phyloP scores from a whole-genome alignment of 2,888 invertebrate genomes.

The Loripinus fragilis region DNA sequence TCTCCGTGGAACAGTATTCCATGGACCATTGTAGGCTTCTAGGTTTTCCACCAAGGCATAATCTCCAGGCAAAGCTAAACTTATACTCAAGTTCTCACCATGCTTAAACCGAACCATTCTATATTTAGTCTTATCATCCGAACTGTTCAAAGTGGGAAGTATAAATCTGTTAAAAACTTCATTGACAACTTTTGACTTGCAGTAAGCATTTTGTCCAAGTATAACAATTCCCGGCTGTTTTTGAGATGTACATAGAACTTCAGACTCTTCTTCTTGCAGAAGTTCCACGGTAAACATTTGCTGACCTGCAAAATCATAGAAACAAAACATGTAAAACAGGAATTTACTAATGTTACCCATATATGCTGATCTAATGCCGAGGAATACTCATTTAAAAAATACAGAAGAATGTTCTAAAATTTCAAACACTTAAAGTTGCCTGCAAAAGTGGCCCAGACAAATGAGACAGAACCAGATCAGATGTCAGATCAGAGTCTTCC shows the following conservation, averaged over 20 bases:
- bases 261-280: slow-evolving; percentile 80
- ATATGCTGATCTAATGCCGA: too few relatives aligned
- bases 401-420: too few relatives aligned
- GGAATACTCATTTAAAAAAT: too few relatives aligned
- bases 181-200: slow-evolving; percentile 90
- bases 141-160: slow-evolving; percentile 85
- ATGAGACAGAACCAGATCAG: too few relatives aligned
- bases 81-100: slow-evolving; percentile 80
- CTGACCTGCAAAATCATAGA: slow-evolving; percentile 60
- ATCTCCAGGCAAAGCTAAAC: slow-evolving; percentile 83
- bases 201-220: slow-evolving; percentile 89
- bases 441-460: too few relatives aligned
- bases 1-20: slow-evolving; percentile 88
- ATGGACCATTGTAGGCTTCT: slow-evolving; percentile 88
- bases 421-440: too few relatives aligned
- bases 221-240: slow-evolving; percentile 89
- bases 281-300: slow-evolving; percentile 74
- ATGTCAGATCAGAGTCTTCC: too few relatives aligned
- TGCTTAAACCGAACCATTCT: slow-evolving; percentile 87
- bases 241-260: slow-evolving; percentile 82
- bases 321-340: too few relatives aligned
- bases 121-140: slow-evolving; percentile 85
- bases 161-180: slow-evolving; percentile 88
- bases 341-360: too few relatives aligned
- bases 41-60: slow-evolving; percentile 88